Evolutionary conservation across 2,888 invertebrate species (phyloP), one percentile per base, ranked within the genome.

Genomic region (Bombylius major): DNA sequence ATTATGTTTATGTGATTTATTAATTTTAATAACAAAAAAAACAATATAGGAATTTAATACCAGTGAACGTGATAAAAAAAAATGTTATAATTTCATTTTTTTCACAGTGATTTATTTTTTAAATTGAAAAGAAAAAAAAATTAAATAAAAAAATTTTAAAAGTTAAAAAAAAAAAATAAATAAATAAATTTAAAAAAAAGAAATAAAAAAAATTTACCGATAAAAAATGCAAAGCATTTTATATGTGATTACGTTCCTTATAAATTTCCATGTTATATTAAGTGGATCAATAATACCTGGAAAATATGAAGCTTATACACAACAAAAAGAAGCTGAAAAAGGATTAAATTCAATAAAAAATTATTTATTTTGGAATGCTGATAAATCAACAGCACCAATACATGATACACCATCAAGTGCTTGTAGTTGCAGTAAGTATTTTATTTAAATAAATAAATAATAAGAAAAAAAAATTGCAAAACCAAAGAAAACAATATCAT

Each of bases 351-450:
- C 55, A 23, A 55, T 55, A 31, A 55, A 55, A 14, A 80, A 79
- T 68, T 76, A 80, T 69, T 78, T 82, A 65, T 73, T 80, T 51
- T 84, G 82, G 75, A 83, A 82, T 62, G 81, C 84, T 66, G 76
- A 79, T 63, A 47, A 42, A 33, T 45, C 36, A 12, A 14, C 50
- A 56, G 83, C 86, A 34, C 86, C 85, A 2, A 66, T 77, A 58
- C 76, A 81, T 71, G 74, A 75, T 62, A 70, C 76, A 51, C 78
- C 79, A 12, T 71, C 78, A 53, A 76, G 77, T 31, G 69, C 79
- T 5, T 86, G 86, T 65, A 77, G 77, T 55, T 86, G 86, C 70
- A 81, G 86, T 86, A 68, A 81, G 84, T 50, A 47, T 32, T 49
- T 54, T 32, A 3, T 32, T 48, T 23, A 23, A 23, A 23, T 23